Evolutionary conservation across 2,888 invertebrate species (phyloP).

Genomic region (Zygogramma bicolorata): DNA sequence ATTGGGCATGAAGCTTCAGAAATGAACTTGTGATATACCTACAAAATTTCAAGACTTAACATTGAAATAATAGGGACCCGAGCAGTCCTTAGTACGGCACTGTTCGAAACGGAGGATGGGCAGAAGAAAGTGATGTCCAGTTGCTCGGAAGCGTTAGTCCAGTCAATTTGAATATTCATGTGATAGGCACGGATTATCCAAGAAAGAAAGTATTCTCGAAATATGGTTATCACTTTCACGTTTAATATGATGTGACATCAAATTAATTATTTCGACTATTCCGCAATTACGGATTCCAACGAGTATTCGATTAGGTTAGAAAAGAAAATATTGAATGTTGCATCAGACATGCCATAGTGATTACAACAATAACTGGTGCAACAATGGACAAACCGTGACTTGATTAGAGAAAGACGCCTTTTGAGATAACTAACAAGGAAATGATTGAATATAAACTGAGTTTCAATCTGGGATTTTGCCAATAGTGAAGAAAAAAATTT

Average conservation of each 20-base stretch:
- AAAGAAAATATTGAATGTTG: not conserved
- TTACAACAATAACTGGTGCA: too few relatives aligned
- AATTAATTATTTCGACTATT: not conserved
- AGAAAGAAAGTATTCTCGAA: slow-evolving; percentile 3
- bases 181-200: not conserved
- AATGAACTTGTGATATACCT: too few relatives aligned
- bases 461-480: too few relatives aligned
- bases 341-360: too few relatives aligned
- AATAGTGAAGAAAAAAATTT: too few relatives aligned
- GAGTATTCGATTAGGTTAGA: not conserved
- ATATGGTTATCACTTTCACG: not conserved
- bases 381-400: too few relatives aligned
- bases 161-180: slow-evolving; percentile 14
- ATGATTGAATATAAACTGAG: too few relatives aligned
- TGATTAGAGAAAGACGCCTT: too few relatives aligned
- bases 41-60: too few relatives aligned
- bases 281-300: not conserved
- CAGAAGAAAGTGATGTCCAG: slow-evolving; percentile 27
- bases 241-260: not conserved
- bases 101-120: slow-evolving; percentile 15
- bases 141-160: slow-evolving; percentile 20
- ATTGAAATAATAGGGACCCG: too few relatives aligned
- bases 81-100: not conserved
- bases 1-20: too few relatives aligned
- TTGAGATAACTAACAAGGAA: too few relatives aligned